Base-by-base conservation (phyloP, 2,888 invertebrate genomes). In the Allacma fusca region DNA sequence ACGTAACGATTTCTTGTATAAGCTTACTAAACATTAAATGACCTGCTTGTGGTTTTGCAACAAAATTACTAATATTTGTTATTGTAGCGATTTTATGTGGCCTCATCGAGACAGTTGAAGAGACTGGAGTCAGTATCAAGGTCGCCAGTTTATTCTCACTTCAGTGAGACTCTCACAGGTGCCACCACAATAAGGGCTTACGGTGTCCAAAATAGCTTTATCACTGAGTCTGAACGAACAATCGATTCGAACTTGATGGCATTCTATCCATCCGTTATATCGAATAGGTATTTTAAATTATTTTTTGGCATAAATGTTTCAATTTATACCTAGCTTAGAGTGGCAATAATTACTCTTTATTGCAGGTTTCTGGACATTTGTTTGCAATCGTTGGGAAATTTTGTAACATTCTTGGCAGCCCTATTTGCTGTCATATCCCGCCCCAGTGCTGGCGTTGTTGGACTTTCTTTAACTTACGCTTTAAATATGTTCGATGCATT, bases 401-500 rank as follows among this genome's bases (percentile, higher is more conserved):
- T 88, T 50, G 88, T 91, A 43, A 88, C 90, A 23, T 87, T 91
- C 75, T 88, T 89, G 82, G 87, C 90, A 5, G 88, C 90, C 0
- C 83, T 91, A 19, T 90, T 90, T 85, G 89, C 90, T 67, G 90
- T 90, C 0, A 83, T 89, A 19, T 0, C 83, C 89, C 19, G 85
- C 13, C 12, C 62, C 16, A 78, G 70, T 50, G 43, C 59, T 1
- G 89, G 89, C 67, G 83, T 88, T 57, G 88, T 90, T n/a, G 97
- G 97, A 40, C 89, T 98, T 78, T 96, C 96, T 0, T 91, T 98
- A 85, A 95, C 94, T 85, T 95, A 94, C 86, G 92, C 95, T 1
- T 87, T 95, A 76, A 86, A 95, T 94, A 93, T 96, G 79, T 98
- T 98, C 0, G 95, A 96, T 90, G 96, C 96, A 0, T 88, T 98